phyloP scores from a whole-genome alignment of 2,113 vertebrate species.

The Aspiorhynchus laticeps region DNA sequence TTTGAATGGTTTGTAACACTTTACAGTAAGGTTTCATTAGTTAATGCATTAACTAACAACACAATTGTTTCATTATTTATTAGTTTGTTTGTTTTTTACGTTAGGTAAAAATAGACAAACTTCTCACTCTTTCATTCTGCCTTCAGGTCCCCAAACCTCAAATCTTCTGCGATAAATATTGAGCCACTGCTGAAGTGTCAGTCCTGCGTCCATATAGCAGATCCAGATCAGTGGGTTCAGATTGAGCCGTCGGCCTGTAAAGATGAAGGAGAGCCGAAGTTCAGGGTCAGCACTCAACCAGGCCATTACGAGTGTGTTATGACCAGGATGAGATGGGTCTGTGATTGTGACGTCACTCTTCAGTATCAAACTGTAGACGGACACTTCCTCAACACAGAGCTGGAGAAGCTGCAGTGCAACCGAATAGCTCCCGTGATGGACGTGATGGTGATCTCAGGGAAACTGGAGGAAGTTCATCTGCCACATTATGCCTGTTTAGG shows the following conservation, averaged over 20 bases:
- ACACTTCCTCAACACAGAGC: not conserved
- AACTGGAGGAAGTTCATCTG: conserved; percentile 7
- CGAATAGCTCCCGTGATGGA: not conserved
- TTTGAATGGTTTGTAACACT: too few relatives aligned
- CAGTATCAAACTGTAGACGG: not conserved
- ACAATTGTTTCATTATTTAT: too few relatives aligned
- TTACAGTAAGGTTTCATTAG: too few relatives aligned
- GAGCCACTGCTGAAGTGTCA: not conserved
- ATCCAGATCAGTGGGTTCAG: not conserved
- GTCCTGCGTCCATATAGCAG: not conserved
- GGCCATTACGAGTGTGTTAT: not conserved
- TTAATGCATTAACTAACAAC: too few relatives aligned
- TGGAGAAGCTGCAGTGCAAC: not conserved
- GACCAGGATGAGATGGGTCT: not conserved
- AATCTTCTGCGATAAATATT: not conserved
- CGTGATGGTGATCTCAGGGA: not conserved
- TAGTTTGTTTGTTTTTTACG: too few relatives aligned
- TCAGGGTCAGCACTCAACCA: not conserved
- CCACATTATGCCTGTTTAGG: not conserved
- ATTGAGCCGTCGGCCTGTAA: not conserved
- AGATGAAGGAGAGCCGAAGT: not conserved
- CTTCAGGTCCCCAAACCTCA: not conserved
- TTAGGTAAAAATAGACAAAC: not conserved
- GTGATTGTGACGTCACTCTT: not conserved
- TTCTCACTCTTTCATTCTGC: not conserved